Conservation (phyloP, 2,888 invertebrate genomes). For the Panopea generosa region DNA sequence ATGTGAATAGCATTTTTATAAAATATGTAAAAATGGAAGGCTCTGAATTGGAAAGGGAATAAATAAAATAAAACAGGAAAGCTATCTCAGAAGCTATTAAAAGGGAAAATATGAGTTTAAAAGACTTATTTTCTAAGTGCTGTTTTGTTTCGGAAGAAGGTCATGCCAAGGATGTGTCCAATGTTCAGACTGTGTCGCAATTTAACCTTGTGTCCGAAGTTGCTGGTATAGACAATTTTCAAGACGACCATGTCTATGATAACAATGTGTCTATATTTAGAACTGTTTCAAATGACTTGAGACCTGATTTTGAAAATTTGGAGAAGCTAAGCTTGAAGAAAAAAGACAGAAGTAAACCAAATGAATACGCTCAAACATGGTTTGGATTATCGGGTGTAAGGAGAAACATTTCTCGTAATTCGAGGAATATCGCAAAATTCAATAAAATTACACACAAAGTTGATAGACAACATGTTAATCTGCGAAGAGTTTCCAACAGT, state of each 20-base stretch:
- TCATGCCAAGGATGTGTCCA: neutral
- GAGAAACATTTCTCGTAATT: neutral
- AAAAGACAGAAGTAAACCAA: neutral
- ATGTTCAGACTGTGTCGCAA: conserved; percentile 23
- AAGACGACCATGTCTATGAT: conserved; percentile 37
- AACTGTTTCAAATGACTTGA: conserved; percentile 35
- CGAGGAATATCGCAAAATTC: too few relatives aligned
- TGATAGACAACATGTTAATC: too few relatives aligned
- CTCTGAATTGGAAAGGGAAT: too few relatives aligned
- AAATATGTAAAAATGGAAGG: too few relatives aligned
- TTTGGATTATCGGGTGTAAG: neutral
- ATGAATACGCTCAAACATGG: neutral
- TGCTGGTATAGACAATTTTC: conserved; percentile 17
- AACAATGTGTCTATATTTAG: conserved; percentile 34
- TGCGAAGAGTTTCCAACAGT: too few relatives aligned
- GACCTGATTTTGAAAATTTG: conserved; percentile 25
- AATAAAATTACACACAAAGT: too few relatives aligned
- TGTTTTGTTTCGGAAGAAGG: conserved; percentile 6
- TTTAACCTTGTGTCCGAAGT: conserved; percentile 28
- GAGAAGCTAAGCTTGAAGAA: neutral
- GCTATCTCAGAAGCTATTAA: too few relatives aligned
- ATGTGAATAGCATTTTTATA: too few relatives aligned
- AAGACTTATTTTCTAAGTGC: conserved; percentile 19
- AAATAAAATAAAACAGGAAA: too few relatives aligned
- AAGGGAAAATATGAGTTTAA: conserved; percentile 17